Evolutionary conservation across 2,797 vertebrate genomes (phyloP), one percentile per base, ranked within the genome.

Genomic region (Peromyscus eremicus): DNA sequence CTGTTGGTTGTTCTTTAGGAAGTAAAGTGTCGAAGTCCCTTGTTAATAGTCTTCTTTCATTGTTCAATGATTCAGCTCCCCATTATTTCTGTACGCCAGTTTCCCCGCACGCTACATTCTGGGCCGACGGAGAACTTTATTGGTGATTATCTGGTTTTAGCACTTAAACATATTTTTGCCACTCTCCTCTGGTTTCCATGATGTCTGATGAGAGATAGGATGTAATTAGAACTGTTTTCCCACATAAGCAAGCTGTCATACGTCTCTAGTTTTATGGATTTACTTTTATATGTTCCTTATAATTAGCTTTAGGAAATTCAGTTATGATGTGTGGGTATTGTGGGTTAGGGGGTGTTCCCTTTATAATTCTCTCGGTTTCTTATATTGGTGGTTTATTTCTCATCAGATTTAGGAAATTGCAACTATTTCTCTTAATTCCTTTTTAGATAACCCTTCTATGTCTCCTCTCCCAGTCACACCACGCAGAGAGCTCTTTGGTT

Each of bases 261-360:
- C 57, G 68, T 75, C 73, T 79, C 89, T 60, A 52, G 34, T 6
- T 83, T 83, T 37, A 34, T 68, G 37, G 23, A 83, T 49, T 32
- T 77, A 40, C 62, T 88, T 40, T 37, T 29, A n/a, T 49, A 77
- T 77, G 57, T 25, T 64, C 34, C 29, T 76, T 55, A 49, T 17
- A 49, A 37, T 92, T 89, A 83, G 25, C 64, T 83, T 89, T 64
- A 46, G 70, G n/a, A 95, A 90, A 16, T 55, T 46, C 23, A 68
- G 4, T 32, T 84, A 68, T 13, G 9, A 34, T 10, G 34, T 14
- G 11, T 62, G 37, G 16, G 17, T 66, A 40, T 84, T 14, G 27
- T 80, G 57, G 19, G 43, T 87, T 55, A 52, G 12, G 23, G 37
- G 1, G 21, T 40, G 34, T 75, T 70, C 52, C 62, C 40, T 77